phyloP scores from a whole-genome alignment of 2,113 vertebrate genomes.

The Passer montanus region DNA sequence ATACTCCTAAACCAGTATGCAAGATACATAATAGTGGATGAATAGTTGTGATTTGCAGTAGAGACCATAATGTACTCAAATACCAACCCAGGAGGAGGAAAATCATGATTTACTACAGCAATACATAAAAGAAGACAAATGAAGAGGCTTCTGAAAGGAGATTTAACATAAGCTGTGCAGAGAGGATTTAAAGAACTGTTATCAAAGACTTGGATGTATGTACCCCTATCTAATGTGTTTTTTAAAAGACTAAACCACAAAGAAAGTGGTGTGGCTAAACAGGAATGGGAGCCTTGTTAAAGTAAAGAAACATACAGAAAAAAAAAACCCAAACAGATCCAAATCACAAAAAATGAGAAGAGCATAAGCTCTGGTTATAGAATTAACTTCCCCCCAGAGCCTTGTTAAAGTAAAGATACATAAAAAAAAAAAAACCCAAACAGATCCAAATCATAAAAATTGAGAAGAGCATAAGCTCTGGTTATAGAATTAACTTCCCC shows the following conservation, averaged over 20 bases:
- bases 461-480: not conserved
- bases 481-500: not conserved
- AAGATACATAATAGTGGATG: not conserved
- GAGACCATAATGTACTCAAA: not conserved
- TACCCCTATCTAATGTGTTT: not conserved
- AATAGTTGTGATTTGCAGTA: not conserved
- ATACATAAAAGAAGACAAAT: not conserved
- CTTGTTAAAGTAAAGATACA: not conserved
- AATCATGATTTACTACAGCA: not conserved
- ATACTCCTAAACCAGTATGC: not conserved
- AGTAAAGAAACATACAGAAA: not conserved
- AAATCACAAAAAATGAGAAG: not conserved
- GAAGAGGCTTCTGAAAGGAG: not conserved
- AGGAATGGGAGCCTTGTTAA: not conserved
- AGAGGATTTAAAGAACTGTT: not conserved
- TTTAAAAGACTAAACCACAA: not conserved
- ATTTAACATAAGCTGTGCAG: not conserved
- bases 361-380: not conserved
- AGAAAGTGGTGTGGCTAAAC: not conserved
- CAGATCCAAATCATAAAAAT: not conserved
- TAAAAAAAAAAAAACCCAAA: not conserved
- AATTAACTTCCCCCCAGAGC: too few species aligned
- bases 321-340: not conserved
- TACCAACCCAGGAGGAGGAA: not conserved
- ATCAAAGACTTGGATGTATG: not conserved